Conservation (phyloP, 2,113 vertebrate genomes). For the Aphyosemion australe region DNA sequence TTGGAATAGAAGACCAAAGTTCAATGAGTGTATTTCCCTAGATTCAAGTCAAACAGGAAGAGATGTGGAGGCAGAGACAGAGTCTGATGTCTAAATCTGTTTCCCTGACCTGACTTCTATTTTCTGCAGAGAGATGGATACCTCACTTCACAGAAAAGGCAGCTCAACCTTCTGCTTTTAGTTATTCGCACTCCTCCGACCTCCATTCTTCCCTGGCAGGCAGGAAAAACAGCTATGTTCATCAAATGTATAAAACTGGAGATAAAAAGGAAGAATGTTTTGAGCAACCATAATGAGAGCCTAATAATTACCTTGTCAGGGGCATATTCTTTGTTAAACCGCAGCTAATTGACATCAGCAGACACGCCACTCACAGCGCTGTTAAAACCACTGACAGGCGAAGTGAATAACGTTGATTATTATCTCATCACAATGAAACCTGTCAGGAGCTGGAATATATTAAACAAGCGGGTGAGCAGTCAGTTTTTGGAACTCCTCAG, state of each 20-base stretch:
- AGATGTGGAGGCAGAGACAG: constrained; percentile 6
- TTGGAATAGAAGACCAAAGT: constrained; percentile 8
- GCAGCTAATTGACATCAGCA: background rate
- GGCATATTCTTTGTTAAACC: constrained; percentile 9
- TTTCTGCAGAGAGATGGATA: constrained; percentile 33
- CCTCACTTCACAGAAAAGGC: constrained; percentile 12
- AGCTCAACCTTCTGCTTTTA: constrained; percentile 18
- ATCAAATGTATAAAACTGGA: background rate
- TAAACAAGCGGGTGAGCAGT: background rate
- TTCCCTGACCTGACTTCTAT: constrained; percentile 34
- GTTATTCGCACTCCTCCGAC: constrained; percentile 17
- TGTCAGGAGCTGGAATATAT: constrained; percentile 14
- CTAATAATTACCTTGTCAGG: background rate
- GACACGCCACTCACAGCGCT: background rate
- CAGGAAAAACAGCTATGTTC: constrained; percentile 1
- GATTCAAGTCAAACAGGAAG: constrained; percentile 26
- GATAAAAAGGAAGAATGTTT: constrained; percentile 2
- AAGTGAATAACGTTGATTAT: constrained; percentile 8
- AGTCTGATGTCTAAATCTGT: constrained; percentile 31
- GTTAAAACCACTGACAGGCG: constrained; percentile 13
- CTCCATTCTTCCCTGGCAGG: background rate
- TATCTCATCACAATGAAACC: constrained; percentile 15
- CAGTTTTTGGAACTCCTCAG: background rate
- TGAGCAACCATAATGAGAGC: background rate
- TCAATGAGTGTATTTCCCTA: constrained; percentile 39